phyloP scores from a whole-genome alignment of 2,888 invertebrate species.

The Timema cristinae region DNA sequence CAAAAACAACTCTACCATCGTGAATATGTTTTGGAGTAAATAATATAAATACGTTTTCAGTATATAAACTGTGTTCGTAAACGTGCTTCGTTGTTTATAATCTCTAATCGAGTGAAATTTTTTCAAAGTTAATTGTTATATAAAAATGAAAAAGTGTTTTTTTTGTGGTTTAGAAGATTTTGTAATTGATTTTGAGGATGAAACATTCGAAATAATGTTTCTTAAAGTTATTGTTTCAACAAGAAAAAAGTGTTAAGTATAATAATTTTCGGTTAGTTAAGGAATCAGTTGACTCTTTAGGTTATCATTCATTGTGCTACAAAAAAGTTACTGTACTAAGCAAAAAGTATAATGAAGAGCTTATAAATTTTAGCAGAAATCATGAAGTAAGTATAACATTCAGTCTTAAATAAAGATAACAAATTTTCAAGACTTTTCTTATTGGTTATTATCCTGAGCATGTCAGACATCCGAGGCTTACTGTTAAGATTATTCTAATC shows the following conservation, averaged over 20 bases:
- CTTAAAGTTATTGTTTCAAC: neutral
- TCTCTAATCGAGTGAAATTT: too few relatives aligned
- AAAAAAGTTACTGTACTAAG: constrained; percentile 1
- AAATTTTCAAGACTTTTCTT: too few relatives aligned
- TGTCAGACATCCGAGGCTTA: too few relatives aligned
- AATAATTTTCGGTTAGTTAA: neutral
- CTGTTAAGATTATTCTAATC: too few relatives aligned
- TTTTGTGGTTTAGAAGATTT: neutral
- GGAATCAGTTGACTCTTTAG: neutral
- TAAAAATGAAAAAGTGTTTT: neutral
- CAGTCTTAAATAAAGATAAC: too few relatives aligned
- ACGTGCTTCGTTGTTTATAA: neutral
- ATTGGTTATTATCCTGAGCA: too few relatives aligned
- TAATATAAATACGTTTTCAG: too few relatives aligned
- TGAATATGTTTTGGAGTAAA: too few relatives aligned
- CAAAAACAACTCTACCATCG: too few relatives aligned
- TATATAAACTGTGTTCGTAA: too few relatives aligned
- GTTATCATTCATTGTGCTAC: neutral
- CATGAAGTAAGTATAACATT: neutral
- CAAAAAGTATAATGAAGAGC: neutral
- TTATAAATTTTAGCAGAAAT: neutral
- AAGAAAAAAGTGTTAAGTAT: constrained; percentile 2
- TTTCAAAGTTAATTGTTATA: too few relatives aligned
- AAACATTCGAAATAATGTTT: too few relatives aligned
- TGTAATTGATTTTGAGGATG: constrained; percentile 1